Conservation (phyloP, 1,140 invertebrate genomes). For the Drosophila kikkawai region DNA sequence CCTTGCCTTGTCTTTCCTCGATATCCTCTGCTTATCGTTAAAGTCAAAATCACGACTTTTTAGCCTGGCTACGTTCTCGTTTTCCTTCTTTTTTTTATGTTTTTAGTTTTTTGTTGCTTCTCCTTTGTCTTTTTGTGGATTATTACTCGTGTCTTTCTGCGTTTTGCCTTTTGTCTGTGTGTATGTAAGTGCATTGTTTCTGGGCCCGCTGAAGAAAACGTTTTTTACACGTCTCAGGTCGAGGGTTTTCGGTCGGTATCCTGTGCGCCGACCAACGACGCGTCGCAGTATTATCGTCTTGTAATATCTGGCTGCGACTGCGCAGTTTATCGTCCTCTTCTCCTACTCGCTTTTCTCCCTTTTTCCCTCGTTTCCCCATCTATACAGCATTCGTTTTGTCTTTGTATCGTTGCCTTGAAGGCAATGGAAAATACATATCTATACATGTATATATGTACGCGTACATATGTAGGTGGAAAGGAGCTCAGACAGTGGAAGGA, state of each 20-base stretch:
- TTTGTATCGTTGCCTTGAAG: conserved; percentile 1
- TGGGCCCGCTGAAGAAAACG: conserved; percentile 11
- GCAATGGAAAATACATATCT: neutral
- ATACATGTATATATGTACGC: neutral
- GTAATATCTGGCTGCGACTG: conserved; percentile 54
- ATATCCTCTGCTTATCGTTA: conserved; percentile 66
- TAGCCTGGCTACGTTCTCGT: conserved; percentile 47
- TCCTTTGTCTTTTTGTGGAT: conserved; percentile 51
- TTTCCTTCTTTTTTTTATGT: conserved; percentile 33
- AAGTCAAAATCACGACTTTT: conserved; percentile 80
- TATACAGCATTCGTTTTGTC: conserved; percentile 1
- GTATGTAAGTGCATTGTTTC: conserved; percentile 31
- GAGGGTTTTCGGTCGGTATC: conserved; percentile 25
- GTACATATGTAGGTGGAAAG: conserved; percentile 1
- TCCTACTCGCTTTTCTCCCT: conserved; percentile 3
- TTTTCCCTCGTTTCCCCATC: conserved; percentile 7
- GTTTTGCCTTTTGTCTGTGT: conserved; percentile 4
- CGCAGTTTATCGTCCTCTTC: conserved; percentile 34
- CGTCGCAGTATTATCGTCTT: conserved; percentile 47
- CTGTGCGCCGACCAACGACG: conserved; percentile 34
- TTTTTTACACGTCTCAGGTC: conserved; percentile 25
- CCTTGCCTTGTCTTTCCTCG: conserved; percentile 11
- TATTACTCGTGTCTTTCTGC: conserved; percentile 43
- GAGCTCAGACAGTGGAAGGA: conserved; percentile 1
- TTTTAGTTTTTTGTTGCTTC: conserved; percentile 20